phyloP scores from a whole-genome alignment of 1,140 invertebrate species.

The Spodoptera litura region DNA sequence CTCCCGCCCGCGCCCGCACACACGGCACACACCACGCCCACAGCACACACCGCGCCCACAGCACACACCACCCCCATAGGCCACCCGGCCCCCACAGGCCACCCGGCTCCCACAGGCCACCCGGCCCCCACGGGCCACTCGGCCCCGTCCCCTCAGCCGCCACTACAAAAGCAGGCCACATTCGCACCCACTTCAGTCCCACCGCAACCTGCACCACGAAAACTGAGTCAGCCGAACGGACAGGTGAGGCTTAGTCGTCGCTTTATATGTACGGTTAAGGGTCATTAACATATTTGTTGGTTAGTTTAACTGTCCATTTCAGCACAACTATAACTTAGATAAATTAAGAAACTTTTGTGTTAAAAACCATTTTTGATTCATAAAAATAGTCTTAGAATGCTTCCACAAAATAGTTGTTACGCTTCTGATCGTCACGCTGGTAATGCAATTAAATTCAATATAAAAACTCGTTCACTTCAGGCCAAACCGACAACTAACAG shows the following conservation, averaged over 20 bases:
- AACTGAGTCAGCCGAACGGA: constrained; percentile 79
- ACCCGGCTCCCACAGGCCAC: constrained; percentile 56
- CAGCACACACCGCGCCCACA: constrained; percentile 32
- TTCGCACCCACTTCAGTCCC: constrained; percentile 63
- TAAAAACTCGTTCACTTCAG: constrained; percentile 69
- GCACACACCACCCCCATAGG: constrained; percentile 17
- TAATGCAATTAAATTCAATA: constrained; percentile 24
- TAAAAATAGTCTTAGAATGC: constrained; percentile 4
- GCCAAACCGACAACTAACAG: constrained; percentile 79
- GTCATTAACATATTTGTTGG: constrained; percentile 14
- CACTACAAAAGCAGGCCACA: constrained; percentile 57
- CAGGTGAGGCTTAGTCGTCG: constrained; percentile 64
- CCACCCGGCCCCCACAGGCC: constrained; percentile 24
- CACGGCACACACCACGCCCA: constrained; percentile 14
- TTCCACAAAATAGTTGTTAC: constrained; percentile 15
- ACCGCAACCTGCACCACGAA: constrained; percentile 83
- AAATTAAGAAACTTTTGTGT: not conserved
- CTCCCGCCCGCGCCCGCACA: not conserved
- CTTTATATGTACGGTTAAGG: constrained; percentile 21
- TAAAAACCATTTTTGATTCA: too few species aligned
- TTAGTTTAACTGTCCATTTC: constrained; percentile 15
- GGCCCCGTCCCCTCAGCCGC: constrained; percentile 53
- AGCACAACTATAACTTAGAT: constrained; percentile 21
- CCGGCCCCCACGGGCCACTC: constrained; percentile 48
- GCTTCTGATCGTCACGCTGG: not conserved